A percentile compares a stretch with the other conserved stretches of the same genome.
Conservation (phyloP, 2,113 vertebrate species). For the Engraulis encrasicolus region DNA sequence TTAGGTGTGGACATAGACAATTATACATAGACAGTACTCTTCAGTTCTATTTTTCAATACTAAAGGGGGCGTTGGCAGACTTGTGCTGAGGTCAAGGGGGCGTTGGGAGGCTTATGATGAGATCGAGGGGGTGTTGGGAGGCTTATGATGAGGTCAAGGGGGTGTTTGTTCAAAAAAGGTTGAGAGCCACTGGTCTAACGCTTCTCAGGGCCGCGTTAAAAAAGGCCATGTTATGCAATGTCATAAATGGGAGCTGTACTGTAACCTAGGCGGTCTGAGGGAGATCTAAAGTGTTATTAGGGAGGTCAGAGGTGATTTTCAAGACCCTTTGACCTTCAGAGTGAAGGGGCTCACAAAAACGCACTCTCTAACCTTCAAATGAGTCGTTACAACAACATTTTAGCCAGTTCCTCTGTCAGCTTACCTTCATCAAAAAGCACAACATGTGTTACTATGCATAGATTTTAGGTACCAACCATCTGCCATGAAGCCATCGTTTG, state of each 20-base stretch:
- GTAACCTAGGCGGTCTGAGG: neutral
- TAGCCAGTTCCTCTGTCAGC: neutral
- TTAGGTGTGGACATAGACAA: no score
- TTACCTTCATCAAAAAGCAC: neutral
- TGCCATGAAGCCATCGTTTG: neutral
- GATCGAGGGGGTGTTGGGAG: no score
- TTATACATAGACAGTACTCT: no score
- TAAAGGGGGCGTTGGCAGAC: no score
- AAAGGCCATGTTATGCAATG: conserved; percentile 8
- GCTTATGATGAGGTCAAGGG: no score
- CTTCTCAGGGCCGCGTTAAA: neutral
- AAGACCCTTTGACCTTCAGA: neutral
- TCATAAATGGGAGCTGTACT: neutral
- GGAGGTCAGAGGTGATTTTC: neutral
- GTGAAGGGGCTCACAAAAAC: neutral
- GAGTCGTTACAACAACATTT: neutral
- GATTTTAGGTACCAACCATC: no score
- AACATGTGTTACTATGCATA: neutral
- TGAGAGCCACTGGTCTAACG: neutral
- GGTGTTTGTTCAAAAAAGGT: no score
- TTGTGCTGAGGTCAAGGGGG: no score
- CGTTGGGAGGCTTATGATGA: no score
- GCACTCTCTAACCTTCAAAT: neutral
- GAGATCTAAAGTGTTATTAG: neutral
- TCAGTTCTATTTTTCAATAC: no score